phyloP scores from a whole-genome alignment of 1,140 invertebrate genomes.

The Dendroctonus ponderosae region DNA sequence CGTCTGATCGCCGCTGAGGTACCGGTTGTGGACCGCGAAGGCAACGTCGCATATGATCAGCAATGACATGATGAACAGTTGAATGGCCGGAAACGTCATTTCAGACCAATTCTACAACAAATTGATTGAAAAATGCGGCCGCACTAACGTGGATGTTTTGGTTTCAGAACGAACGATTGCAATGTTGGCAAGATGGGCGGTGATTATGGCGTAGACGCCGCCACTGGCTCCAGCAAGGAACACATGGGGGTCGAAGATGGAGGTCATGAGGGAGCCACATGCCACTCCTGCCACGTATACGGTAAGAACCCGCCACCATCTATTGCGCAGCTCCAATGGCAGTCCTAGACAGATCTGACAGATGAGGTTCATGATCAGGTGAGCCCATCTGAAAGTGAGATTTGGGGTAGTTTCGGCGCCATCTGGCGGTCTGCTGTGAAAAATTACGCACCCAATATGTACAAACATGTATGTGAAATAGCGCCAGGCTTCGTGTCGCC shows the following conservation, averaged over 20 bases:
- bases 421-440: background rate
- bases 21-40: constrained; percentile 79
- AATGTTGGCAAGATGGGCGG: constrained; percentile 92
- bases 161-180: constrained; percentile 39
- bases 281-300: constrained; percentile 80
- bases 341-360: constrained; percentile 91
- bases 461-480: constrained; percentile 88
- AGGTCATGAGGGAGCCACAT: constrained; percentile 82
- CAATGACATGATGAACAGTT: constrained; percentile 73
- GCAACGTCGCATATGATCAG: constrained; percentile 64
- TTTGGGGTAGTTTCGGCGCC: background rate
- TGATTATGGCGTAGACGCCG: constrained; percentile 92
- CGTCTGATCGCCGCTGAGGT: constrained; percentile 59
- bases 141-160: background rate
- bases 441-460: constrained; percentile 74
- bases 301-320: constrained; percentile 83
- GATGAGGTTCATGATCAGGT: constrained; percentile 85
- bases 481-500: constrained; percentile 84
- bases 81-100: constrained; percentile 83
- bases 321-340: constrained; percentile 92
- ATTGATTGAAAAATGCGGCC: background rate
- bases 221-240: constrained; percentile 93
- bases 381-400: constrained; percentile 62
- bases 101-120: constrained; percentile 77
- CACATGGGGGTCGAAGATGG: constrained; percentile 80